Evolutionary conservation across 2,888 invertebrate genomes (phyloP), one percentile per base, ranked within the genome.

Genomic region (Petrolisthes cinctipes): DNA sequence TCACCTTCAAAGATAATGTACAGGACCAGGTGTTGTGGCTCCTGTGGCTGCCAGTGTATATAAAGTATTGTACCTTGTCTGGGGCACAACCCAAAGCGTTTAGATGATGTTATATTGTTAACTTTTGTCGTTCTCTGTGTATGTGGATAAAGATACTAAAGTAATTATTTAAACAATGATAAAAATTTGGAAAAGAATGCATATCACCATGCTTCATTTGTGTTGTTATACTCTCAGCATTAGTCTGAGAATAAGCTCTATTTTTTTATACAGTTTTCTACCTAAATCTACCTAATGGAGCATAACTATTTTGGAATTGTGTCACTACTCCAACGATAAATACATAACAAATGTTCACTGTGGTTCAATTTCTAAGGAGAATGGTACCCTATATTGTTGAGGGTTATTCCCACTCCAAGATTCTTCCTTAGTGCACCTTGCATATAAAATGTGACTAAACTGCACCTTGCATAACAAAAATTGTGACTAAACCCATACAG

Each of bases 191-290:
- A 79, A 87, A 87, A 80, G 80, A 83, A 87, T 87, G 83, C 86
- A 87, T 87, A 87, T 87, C 86, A 87, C 79, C 83, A 79, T 87
- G 86, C 83, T 87, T 87, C 86, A 83, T 83, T 81, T 87, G 83
- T 87, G 86, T 83, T 86, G 86, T 86, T 87, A 79, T 57, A 83
- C 61, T 79, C 86, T 87, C 86, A 83, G 86, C 80, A 71, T 53
- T 37, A 83, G 83, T 80, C 83, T 83, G 86, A 71, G 86, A 83
- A 87, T 83, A 82, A 73, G 83, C 86, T 87, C 83, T 87, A 87
- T 87, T 87, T 87, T 86, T 87, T 87, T 86, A 87, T 87, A 87
- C 86, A 83, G 83, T 87, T 87, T 87, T 87, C 83, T 83, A 87
- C 83, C 86, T 78, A 83, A 86, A 86, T 86, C 86, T 79, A 86